Base-by-base conservation (phyloP, 2,888 invertebrate genomes). In the Nudaria mundana region DNA sequence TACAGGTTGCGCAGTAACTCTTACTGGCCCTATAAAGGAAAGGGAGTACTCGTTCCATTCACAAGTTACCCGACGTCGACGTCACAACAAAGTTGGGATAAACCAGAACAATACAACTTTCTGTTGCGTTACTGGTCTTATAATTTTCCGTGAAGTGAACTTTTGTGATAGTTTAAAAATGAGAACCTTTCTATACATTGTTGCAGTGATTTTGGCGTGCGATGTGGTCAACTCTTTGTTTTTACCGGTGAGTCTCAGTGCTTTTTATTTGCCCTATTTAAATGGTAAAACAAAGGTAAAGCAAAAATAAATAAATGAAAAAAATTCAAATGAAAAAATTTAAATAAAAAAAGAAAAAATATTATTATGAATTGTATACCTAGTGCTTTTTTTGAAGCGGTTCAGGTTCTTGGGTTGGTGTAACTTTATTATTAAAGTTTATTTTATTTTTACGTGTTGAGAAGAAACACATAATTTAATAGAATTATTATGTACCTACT, bases 1-100 rank as follows among this genome's bases (percentile, higher is more conserved):
- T 63, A 44, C 62, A 66, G 73, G 69, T 59, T 86, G 87, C 87
- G 87, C 87, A 85, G 84, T 67, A 76, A 65, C 70, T 58, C 56
- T 57, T 48, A 57, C 63, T 55, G 61, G 61, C 67, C 75, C 66
- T 87, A 87, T 86, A 87, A 84, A 84, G 79, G 75, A 72, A 70
- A 63, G 70, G 68, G 62, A 62, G 64, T 63, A 63, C 63, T 59
- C 71, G 70, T 61, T 71, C 76, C 82, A 83, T 86, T 85, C 86
- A 85, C 75, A 78, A 81, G 72, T 76, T 66, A 62, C 58, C 59
- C 71, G 69, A 64, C 72, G 67, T 51, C 75, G 66, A 66, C 74
- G 72, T 67, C 67, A 71, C 71, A 43, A 59, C 51, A 60, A 42
- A 66, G 61, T 66, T 67, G n/a, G 62, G 57, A 41, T 46, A 52